Base-by-base conservation (phyloP, 2,888 invertebrate species). In the Philonicus albiceps region DNA sequence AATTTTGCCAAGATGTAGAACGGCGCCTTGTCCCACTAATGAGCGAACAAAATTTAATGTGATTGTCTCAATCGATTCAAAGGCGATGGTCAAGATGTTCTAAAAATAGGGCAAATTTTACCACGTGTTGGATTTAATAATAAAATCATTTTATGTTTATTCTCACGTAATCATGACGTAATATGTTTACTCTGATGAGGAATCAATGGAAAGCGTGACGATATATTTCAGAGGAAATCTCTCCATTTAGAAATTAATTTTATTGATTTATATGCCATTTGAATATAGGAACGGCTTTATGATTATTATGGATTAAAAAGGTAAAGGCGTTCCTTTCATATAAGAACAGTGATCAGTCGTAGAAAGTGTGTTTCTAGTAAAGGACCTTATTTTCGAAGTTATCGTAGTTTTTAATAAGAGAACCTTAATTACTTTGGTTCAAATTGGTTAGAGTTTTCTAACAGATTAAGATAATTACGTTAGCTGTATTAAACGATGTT, bases 1-100 rank as follows among this genome's bases (percentile, higher is more conserved):
- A 81, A 81, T 64, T 34, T 55, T 31, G 49, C 55, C 55, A 64
- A 55, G 37, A 81, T 81, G 81, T 34, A 81, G 64, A 64, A 55
- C 53, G 81, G 31, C 55, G 53, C 55, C 81, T 81, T 31, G 49
- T 31, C 3, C 49, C 31, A 27, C 34, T 55, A 64, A 81, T 81
- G 34, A 81, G 53, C 34, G 27, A 8, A 3, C 2, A 27, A 3
- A 81, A 81, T 55, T 81, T 81, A 55, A 30, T 55, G 64, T 19
- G 31, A 34, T 80, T 40, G 31, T 55, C 27, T 81, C 34, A 19
- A 81, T 81, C 81, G 81, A 81, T 81, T 81, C 55, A 19, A 81
- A 81, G 81, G 81, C 81, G 64, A 81, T 64, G 81, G 81, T 81
- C 81, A 81, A 55, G 81, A 81, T 81, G 81, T 31, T 55, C 81